Percentiles rank a stretch among this genome's conserved stretches.
These are phyloP conservation scores for Euspilapteryx auroguttella DNA, from an alignment of 2,888 invertebrate genomes.

Conservation along the genomic window DNA sequence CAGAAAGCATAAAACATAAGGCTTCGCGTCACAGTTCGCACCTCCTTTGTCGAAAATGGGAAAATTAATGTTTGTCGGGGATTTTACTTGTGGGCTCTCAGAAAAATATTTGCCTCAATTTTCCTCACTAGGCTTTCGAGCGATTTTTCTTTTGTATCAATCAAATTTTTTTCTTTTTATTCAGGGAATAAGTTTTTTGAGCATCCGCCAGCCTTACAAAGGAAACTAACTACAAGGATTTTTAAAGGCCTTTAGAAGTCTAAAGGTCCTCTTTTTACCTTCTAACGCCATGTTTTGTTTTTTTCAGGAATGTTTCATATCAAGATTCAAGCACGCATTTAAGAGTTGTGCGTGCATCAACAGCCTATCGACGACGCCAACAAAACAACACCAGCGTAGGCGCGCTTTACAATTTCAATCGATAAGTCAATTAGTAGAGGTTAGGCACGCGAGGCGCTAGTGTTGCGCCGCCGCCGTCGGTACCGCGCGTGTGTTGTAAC, in stretches of 20 bases:
- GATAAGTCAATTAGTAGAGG: constrained; percentile 25
- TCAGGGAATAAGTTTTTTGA: too few species aligned
- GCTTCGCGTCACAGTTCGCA: background rate
- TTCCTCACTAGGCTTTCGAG: too few species aligned
- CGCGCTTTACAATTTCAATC: constrained; percentile 17
- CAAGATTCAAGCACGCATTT: constrained; percentile 31
- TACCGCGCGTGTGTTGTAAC: constrained; percentile 39
- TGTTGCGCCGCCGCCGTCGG: constrained; percentile 36
- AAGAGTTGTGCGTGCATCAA: constrained; percentile 34
- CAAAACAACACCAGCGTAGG: constrained; percentile 15
- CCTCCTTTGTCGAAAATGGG: too few species aligned
- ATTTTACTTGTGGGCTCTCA: background rate
- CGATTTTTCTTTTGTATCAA: too few species aligned
- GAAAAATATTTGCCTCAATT: constrained; percentile 2
- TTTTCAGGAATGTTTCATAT: constrained; percentile 46
- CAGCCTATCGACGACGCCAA: constrained; percentile 23
- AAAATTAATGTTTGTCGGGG: too few species aligned
- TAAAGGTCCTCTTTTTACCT: too few species aligned
- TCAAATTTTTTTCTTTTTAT: too few species aligned
- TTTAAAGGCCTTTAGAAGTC: too few species aligned
- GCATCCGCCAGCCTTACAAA: constrained; percentile 23
- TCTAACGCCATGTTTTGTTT: constrained; percentile 23
- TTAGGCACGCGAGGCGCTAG: constrained; percentile 29
- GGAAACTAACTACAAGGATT: too few species aligned
- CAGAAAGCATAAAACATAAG: too few species aligned